Base-by-base conservation (phyloP, 2,797 vertebrate species). In the Pseudopleuronectes americanus region DNA sequence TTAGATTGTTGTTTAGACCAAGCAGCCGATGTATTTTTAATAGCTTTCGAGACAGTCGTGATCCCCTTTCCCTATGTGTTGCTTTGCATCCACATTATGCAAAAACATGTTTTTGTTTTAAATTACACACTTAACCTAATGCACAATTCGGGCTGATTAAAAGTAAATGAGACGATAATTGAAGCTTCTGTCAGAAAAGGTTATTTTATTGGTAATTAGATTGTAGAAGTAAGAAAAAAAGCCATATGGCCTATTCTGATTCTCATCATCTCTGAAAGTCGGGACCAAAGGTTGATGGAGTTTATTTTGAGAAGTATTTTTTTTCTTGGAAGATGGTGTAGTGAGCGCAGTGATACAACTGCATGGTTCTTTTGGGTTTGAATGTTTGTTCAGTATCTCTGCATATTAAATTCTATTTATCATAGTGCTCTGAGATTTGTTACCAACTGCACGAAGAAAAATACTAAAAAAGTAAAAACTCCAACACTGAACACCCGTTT, bases 361-460 rank as follows among this genome's bases (percentile, higher is more conserved):
- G 17, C 28, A 22, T 48, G 21, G 31, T 63, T 63, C 28, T 68
- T 47, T 54, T 71, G 26, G 10, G 45, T 66, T 28, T 63, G 54
- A 31, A 47, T 48, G 73, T 74, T 74, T 52, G 14, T 54, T 76
- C 60, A 41, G 51, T 54, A 17, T 66, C 52, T 74, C 60, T 75
- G 68, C 74, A 75, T 64, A 74, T 74, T 54, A 68, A 38, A 72
- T 49, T 10, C n/a, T 76, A 56, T 75, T 79, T 48, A 70, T 77
- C 43, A 56, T 53, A 21, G 38, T 24, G 24, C 56, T 36, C 26
- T 57, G 73, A 66, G 62, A 81, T 76, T 76, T 81, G 62, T 64
- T 52, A 22, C 6, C 33, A 76, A 36, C 9, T 55, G 4, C 31
- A 75, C 19, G 19, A 68, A n/a, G 45, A 64, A 54, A 54, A 76